Conservation (phyloP, 37 sponge, comb jelly and placozoan species). For the Petrosia ficiformis region DNA sequence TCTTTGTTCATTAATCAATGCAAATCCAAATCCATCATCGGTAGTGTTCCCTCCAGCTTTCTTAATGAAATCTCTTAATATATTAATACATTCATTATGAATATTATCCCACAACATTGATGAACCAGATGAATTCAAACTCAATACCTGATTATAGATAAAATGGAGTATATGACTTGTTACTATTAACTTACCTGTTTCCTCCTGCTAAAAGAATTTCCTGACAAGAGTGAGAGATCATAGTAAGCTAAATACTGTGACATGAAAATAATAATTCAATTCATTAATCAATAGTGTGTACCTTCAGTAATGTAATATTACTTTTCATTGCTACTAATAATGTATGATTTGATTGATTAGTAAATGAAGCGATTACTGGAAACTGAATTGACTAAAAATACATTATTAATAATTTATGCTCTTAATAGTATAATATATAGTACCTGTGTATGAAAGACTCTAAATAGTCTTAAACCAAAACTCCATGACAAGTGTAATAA, state of each 20-base stretch:
- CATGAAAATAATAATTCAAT: not conserved
- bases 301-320: conserved; percentile 11
- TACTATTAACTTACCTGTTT: conserved; percentile 1
- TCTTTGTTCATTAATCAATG: not conserved
- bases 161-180: not conserved
- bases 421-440: not conserved
- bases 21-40: not conserved
- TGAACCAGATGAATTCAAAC: conserved; percentile 19
- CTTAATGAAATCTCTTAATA: conserved; percentile 19
- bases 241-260: conserved; percentile 53
- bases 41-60: conserved; percentile 14
- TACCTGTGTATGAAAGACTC: conserved; percentile 64
- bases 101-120: conserved; percentile 46
- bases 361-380: conserved; percentile 60
- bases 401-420: not conserved
- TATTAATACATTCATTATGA: conserved; percentile 20
- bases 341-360: conserved; percentile 13
- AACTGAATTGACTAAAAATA: conserved; percentile 42
- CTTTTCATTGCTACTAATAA: conserved; percentile 25
- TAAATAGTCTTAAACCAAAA: conserved; percentile 32
- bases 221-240: conserved; percentile 55
- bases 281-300: not conserved
- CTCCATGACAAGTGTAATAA: conserved; percentile 31
- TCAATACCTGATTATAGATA: conserved; percentile 39
- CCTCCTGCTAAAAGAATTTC: conserved; percentile 45